Conservation (phyloP, 2,888 invertebrate species). For the Lithosia quadra region DNA sequence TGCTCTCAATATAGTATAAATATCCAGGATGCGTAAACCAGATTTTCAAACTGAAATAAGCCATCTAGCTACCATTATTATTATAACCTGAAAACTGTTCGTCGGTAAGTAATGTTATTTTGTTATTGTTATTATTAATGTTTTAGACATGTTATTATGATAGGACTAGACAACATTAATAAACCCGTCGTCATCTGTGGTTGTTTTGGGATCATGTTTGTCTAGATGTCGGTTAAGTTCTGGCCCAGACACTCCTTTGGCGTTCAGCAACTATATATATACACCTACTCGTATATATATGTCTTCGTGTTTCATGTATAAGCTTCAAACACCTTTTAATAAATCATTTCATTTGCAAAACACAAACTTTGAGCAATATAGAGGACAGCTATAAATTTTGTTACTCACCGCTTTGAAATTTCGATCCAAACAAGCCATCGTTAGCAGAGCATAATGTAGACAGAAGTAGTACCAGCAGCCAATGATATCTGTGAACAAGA, state of each 20-base stretch:
- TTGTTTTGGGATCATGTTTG: neutral
- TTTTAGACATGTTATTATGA: neutral
- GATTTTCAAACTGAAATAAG: neutral
- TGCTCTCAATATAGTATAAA: neutral
- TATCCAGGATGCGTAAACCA: neutral
- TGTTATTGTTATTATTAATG: neutral
- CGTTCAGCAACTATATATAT: too few species aligned
- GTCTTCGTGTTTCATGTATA: too few species aligned
- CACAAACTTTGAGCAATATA: neutral
- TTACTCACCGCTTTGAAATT: conserved; percentile 60
- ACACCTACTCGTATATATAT: too few species aligned
- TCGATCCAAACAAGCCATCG: conserved; percentile 75
- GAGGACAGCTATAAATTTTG: neutral
- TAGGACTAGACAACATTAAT: neutral
- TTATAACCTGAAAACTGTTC: neutral
- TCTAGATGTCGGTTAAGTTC: too few species aligned
- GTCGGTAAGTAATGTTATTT: neutral
- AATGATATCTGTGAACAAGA: conserved; percentile 65
- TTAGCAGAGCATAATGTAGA: conserved; percentile 66
- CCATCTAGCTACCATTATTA: neutral
- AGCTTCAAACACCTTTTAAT: neutral
- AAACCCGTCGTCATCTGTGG: neutral
- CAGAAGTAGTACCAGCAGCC: conserved; percentile 59
- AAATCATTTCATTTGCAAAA: neutral
- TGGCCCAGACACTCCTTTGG: too few species aligned